Conservation (phyloP, 35 echinoderm and acorn worm genomes). For the Chiridota heheva region DNA sequence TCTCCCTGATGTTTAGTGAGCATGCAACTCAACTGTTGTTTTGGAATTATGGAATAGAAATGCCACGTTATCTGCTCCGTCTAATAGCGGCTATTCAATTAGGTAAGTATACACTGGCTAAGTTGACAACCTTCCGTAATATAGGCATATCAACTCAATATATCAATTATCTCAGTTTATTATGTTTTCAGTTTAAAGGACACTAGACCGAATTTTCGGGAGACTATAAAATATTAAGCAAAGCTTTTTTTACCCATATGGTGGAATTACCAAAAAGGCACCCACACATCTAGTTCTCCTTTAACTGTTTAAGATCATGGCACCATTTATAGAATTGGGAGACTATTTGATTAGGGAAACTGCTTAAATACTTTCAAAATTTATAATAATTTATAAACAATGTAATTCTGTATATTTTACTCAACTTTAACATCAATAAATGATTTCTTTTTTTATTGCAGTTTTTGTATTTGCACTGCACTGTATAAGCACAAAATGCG, state of each 20-base stretch:
- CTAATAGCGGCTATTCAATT: conserved; percentile 61
- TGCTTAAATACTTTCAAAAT: too few relatives aligned
- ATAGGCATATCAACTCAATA: neutral
- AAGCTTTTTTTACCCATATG: too few relatives aligned
- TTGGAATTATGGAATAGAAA: conserved; percentile 19
- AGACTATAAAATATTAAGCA: too few relatives aligned
- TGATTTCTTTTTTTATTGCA: conserved; percentile 1
- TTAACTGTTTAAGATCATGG: too few relatives aligned
- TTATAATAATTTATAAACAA: too few relatives aligned
- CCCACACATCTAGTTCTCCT: too few relatives aligned
- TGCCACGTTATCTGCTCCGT: conserved; percentile 17
- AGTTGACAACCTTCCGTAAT: neutral
- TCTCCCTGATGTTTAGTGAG: conserved; percentile 38
- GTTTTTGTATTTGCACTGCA: conserved; percentile 43
- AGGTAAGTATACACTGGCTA: conserved; percentile 40
- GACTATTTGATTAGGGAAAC: too few relatives aligned
- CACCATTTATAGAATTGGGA: too few relatives aligned
- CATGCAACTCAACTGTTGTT: conserved; percentile 26
- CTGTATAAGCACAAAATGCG: conserved; percentile 51
- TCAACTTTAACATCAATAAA: conserved; percentile 2
- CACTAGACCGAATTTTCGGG: too few relatives aligned
- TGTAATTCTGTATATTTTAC: too few relatives aligned
- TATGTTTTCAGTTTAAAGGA: too few relatives aligned
- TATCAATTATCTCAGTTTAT: neutral
- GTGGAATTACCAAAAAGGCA: too few relatives aligned